phyloP scores from a whole-genome alignment of 1,140 invertebrate genomes.

The Cotesia glomerata region DNA sequence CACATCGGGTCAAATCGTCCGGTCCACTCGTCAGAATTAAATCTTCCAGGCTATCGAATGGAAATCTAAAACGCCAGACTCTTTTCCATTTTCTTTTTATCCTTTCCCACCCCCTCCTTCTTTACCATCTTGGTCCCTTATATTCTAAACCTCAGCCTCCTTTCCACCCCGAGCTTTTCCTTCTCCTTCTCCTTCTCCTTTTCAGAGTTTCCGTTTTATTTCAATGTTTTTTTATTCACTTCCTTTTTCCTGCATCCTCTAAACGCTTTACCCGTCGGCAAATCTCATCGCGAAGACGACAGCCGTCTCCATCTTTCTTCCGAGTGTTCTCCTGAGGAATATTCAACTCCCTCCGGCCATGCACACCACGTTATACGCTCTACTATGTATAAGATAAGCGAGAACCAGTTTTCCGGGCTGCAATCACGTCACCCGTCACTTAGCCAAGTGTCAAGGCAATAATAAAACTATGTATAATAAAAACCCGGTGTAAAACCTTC shows the following conservation, averaged over 20 bases:
- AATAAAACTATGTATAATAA: slow-evolving; percentile 6
- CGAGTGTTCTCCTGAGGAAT: slow-evolving; percentile 17
- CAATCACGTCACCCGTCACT: background rate
- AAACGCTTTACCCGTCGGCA: background rate
- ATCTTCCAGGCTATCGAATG: slow-evolving; percentile 24
- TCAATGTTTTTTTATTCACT: background rate
- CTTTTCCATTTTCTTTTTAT: background rate
- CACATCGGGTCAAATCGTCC: slow-evolving; percentile 17
- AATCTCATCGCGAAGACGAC: background rate
- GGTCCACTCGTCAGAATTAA: slow-evolving; percentile 21
- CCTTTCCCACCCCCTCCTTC: background rate
- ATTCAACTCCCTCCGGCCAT: slow-evolving; percentile 4
- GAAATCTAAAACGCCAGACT: slow-evolving; percentile 22
- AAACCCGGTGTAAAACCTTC: background rate
- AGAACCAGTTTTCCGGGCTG: slow-evolving; percentile 19
- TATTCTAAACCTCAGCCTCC: background rate
- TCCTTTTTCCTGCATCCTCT: slow-evolving; percentile 5
- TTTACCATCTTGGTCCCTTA: background rate
- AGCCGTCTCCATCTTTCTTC: slow-evolving; percentile 4
- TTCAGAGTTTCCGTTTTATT: background rate
- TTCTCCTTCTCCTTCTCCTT: background rate
- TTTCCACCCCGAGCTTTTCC: background rate
- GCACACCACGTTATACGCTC: background rate
- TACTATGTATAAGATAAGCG: background rate
- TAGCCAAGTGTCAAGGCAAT: too few relatives aligned